Evolutionary conservation across 1,140 invertebrate genomes (phyloP).

Genomic region (Macrocentrus cingulum): DNA sequence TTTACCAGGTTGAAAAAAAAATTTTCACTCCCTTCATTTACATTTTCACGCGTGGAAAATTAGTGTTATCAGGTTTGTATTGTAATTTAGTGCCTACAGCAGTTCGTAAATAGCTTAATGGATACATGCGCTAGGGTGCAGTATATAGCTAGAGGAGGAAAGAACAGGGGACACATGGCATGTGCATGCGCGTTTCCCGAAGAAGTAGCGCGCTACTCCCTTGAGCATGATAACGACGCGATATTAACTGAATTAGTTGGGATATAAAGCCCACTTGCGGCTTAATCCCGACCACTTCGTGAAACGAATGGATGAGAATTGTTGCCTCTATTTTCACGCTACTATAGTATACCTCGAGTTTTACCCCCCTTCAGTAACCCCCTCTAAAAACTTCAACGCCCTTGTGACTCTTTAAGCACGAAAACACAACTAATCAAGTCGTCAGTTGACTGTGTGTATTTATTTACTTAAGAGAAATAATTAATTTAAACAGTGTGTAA

Average conservation of each 20-base stretch:
- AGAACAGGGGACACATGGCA: constrained; percentile 10
- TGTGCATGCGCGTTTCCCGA: not conserved
- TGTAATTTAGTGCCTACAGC: not conserved
- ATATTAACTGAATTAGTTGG: constrained; percentile 42
- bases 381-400: not conserved
- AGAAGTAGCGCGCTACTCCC: constrained; percentile 10
- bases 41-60: not conserved
- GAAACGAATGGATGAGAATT: constrained; percentile 26
- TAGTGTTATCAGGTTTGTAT: constrained; percentile 1
- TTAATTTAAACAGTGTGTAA: no score
- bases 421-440: not conserved
- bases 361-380: not conserved
- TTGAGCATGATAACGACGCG: constrained; percentile 36
- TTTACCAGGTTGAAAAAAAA: no score
- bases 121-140: not conserved
- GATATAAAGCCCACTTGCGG: constrained; percentile 40
- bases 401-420: no score
- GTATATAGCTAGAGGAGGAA: constrained; percentile 1
- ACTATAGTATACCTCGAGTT: not conserved
- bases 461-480: not conserved
- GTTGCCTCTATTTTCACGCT: constrained; percentile 22
- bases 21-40: no score
- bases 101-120: constrained; percentile 15
- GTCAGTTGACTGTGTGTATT: not conserved
- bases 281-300: constrained; percentile 39